Conservation (phyloP, 2,113 vertebrate genomes). For the Myrmecophaga tridactyla region DNA sequence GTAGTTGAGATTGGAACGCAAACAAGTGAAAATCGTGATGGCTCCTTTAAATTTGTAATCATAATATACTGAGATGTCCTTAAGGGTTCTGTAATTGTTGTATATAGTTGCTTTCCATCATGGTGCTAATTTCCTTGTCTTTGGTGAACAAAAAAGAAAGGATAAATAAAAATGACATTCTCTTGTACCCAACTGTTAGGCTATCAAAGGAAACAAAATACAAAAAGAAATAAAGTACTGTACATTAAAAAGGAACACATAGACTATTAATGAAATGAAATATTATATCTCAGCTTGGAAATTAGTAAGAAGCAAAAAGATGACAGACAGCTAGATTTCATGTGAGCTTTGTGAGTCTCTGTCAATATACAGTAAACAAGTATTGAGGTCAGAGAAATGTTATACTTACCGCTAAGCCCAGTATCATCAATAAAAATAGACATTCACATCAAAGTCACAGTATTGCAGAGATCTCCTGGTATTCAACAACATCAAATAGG, state of each 20-base stretch:
- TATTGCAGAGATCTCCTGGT: background rate
- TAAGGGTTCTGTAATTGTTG: slow-evolving; percentile 62
- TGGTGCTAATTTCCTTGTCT: slow-evolving; percentile 79
- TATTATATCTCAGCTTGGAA: slow-evolving; percentile 71
- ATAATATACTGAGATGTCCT: slow-evolving; percentile 56
- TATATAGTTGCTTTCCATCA: slow-evolving; percentile 50
- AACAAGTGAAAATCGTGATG: slow-evolving; percentile 49
- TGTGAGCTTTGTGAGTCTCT: background rate
- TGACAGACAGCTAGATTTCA: slow-evolving; percentile 42
- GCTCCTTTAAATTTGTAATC: slow-evolving; percentile 67
- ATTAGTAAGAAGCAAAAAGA: slow-evolving; percentile 52
- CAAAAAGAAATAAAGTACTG: slow-evolving; percentile 59
- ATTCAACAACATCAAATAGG: background rate
- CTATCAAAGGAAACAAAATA: slow-evolving; percentile 77
- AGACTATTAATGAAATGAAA: slow-evolving; percentile 78
- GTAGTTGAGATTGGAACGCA: background rate
- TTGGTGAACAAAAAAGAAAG: slow-evolving; percentile 67
- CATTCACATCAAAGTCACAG: background rate
- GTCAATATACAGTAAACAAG: slow-evolving; percentile 20
- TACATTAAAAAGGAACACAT: slow-evolving; percentile 50
- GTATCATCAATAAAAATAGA: background rate
- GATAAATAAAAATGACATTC: slow-evolving; percentile 59
- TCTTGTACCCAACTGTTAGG: slow-evolving; percentile 74
- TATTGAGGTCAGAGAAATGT: background rate
- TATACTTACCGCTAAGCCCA: background rate